These are phyloP conservation scores for Microvelia longipes DNA, from an alignment of 1,140 invertebrate genomes.

Conservation along the genomic window DNA sequence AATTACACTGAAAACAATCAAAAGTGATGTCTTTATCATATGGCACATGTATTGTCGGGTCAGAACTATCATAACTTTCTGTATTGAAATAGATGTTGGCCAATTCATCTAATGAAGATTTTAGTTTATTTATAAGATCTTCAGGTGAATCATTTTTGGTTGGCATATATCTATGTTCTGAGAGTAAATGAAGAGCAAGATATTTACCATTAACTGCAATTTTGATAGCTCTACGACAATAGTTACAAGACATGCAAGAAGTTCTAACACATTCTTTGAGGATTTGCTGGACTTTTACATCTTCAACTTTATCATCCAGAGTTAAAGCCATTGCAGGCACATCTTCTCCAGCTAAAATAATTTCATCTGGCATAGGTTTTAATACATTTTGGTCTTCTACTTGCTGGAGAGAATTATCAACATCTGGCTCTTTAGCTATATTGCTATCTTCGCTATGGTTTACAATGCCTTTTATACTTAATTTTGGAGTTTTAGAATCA, in stretches of 20 bases:
- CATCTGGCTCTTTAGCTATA: conserved; percentile 20
- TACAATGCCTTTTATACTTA: conserved; percentile 8
- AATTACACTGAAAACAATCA: conserved; percentile 71
- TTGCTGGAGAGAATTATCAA: neutral
- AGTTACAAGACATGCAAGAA: conserved; percentile 52
- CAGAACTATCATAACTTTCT: conserved; percentile 45
- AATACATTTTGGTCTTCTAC: neutral
- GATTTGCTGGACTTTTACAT: conserved; percentile 48
- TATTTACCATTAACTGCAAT: conserved; percentile 68
- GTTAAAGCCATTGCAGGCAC: conserved; percentile 51
- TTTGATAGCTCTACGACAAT: conserved; percentile 65
- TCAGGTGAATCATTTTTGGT: conserved; percentile 51
- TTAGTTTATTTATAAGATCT: conserved; percentile 48
- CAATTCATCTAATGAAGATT: conserved; percentile 43
- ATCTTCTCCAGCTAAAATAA: conserved; percentile 41
- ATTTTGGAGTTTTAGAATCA: conserved; percentile 2
- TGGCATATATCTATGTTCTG: conserved; percentile 55
- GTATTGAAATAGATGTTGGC: conserved; percentile 49
- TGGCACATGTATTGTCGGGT: conserved; percentile 35
- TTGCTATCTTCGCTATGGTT: conserved; percentile 8
- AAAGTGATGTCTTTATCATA: conserved; percentile 38
- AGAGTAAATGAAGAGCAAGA: conserved; percentile 55
- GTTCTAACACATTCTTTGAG: conserved; percentile 52
- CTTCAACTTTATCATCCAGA: conserved; percentile 53
- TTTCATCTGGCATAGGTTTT: conserved; percentile 20